phyloP scores from a whole-genome alignment of 2,888 invertebrate species.

The Actias luna region DNA sequence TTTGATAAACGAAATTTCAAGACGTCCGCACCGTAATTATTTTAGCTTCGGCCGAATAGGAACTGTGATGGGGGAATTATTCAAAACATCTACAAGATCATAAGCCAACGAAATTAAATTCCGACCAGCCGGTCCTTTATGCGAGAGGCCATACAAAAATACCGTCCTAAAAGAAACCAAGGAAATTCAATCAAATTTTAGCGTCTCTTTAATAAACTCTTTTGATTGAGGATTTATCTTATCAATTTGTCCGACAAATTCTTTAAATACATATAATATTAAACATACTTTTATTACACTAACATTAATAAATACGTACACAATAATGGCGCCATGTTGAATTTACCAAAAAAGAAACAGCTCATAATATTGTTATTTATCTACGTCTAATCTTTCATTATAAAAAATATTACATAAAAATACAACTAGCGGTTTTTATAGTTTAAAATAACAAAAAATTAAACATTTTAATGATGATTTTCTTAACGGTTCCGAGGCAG shows the following conservation, averaged over 20 bases:
- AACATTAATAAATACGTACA: not conserved
- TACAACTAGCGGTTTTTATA: not conserved
- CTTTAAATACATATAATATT: slow-evolving; percentile 8
- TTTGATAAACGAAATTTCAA: slow-evolving; percentile 6
- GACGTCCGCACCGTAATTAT: slow-evolving; percentile 18
- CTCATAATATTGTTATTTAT: not conserved
- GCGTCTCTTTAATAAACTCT: slow-evolving; percentile 31
- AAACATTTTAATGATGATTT: not conserved
- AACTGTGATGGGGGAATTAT: slow-evolving; percentile 42
- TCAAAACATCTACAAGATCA: slow-evolving; percentile 48
- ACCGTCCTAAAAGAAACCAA: slow-evolving; percentile 30
- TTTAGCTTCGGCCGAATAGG: slow-evolving; percentile 24
- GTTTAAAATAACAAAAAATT: not conserved
- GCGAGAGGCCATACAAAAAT: slow-evolving; percentile 34
- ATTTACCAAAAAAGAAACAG: not conserved
- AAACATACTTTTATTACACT: not conserved
- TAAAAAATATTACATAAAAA: not conserved
- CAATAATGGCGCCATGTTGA: not conserved
- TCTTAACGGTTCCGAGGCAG: not conserved
- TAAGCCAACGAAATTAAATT: slow-evolving; percentile 51
- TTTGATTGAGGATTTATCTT: slow-evolving; percentile 22
- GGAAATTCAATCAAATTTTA: slow-evolving; percentile 41
- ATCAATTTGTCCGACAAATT: slow-evolving; percentile 10
- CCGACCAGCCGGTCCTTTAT: slow-evolving; percentile 32
- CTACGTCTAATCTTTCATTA: not conserved